These are phyloP conservation scores for Drosophila nikananu DNA, from an alignment of 1,140 invertebrate genomes.

Conservation along the genomic window DNA sequence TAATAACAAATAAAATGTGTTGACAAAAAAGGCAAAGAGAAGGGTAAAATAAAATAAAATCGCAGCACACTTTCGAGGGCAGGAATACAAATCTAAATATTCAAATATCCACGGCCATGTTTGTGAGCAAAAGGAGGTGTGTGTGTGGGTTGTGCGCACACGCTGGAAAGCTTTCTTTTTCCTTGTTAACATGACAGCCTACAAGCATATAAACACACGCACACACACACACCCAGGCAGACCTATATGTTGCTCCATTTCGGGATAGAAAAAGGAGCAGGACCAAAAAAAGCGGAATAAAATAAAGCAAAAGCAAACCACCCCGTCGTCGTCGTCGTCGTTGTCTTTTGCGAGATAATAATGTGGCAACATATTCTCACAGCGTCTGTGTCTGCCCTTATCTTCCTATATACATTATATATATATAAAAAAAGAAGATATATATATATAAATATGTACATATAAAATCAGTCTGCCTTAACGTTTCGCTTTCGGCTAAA, in stretches of 20 bases:
- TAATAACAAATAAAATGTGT: conserved; percentile 65
- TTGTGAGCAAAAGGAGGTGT: not conserved
- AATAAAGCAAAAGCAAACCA: conserved; percentile 36
- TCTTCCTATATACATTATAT: conserved; percentile 47
- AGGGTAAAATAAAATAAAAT: conserved; percentile 4
- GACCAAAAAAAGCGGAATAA: conserved; percentile 8
- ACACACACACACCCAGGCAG: conserved; percentile 42
- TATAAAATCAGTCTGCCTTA: conserved; percentile 57
- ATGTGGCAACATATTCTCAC: conserved; percentile 82
- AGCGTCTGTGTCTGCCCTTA: conserved; percentile 73
- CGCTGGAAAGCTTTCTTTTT: conserved; percentile 54
- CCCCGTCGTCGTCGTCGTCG: conserved; percentile 14
- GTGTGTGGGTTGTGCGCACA: conserved; percentile 40
- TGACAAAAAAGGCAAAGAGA: conserved; percentile 26
- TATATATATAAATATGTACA: conserved; percentile 16
- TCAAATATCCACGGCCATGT: conserved; percentile 51
- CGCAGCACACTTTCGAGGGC: conserved; percentile 61
- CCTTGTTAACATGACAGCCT: conserved; percentile 83
- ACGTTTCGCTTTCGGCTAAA: conserved; percentile 46
- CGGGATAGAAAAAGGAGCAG: conserved; percentile 31
- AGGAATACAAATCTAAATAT: conserved; percentile 51
- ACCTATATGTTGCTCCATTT: conserved; percentile 50
- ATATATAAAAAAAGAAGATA: not conserved
- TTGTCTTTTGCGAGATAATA: conserved; percentile 70
- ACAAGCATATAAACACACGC: conserved; percentile 75